These are phyloP conservation scores for Cairina moschata DNA, from an alignment of 2,113 vertebrate species.

Conservation along the genomic window DNA sequence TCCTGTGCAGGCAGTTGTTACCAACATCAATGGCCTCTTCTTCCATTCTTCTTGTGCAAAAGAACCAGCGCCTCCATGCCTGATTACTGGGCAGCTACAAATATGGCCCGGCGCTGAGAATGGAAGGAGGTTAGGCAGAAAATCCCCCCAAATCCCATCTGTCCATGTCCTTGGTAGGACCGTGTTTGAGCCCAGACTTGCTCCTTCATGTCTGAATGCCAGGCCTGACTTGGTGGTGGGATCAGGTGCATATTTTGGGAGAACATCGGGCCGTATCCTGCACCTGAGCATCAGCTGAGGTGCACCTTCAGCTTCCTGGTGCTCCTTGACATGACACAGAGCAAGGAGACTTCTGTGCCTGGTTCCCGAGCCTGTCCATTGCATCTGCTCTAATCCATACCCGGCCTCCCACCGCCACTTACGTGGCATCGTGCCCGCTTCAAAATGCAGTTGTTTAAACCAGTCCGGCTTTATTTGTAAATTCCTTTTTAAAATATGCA, in stretches of 20 bases:
- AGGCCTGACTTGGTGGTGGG: not conserved
- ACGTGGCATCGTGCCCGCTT: not conserved
- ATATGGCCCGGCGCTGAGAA: not conserved
- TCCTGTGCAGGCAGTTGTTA: not conserved
- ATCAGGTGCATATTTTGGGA: not conserved
- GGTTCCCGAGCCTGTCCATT: not conserved
- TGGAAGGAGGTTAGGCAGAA: not conserved
- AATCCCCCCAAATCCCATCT: not conserved
- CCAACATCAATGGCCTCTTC: not conserved
- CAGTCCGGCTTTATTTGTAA: not conserved
- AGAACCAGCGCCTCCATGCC: not conserved
- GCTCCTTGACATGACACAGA: fast-evolving
- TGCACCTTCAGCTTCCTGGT: not conserved
- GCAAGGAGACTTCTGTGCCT: not conserved
- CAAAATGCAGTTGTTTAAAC: not conserved
- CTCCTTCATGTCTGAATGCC: not conserved
- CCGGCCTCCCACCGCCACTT: not conserved
- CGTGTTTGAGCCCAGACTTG: not conserved
- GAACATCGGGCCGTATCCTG: not conserved
- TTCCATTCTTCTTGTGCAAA: not conserved
- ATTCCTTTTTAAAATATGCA: not conserved
- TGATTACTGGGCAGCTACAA: not conserved
- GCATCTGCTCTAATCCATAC: not conserved
- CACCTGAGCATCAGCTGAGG: not conserved
- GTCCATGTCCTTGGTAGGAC: not conserved